Base-by-base conservation (phyloP, 2,888 invertebrate genomes). In the Fissipunctia ypsillon region DNA sequence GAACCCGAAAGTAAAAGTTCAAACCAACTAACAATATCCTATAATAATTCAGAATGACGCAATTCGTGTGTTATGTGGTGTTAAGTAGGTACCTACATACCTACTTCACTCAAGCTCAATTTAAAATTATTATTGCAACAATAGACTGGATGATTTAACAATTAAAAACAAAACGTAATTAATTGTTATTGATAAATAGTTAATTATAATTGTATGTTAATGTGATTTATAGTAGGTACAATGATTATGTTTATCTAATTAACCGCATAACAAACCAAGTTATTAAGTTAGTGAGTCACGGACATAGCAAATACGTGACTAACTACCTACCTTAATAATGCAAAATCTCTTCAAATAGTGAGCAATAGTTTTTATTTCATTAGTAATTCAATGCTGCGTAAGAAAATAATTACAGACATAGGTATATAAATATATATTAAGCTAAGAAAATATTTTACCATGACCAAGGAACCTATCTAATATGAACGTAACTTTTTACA, bases 161-260 rank as follows among this genome's bases (percentile, higher is more conserved):
- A 56, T 65, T 57, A 43, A 52, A 65, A 78, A 70, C 57, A 69
- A n/a, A 68, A 52, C 35, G 43, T 66, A 80, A 69, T 73, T 78
- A 78, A 79, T 79, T 73, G 60, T 61, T 56, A 41, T 50, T 71
- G 70, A 83, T 80, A 63, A 83, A 68, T 35, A 48, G 25, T 61
- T 78, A 48, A 45, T 67, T 74, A 41, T 48, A 59, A 57, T 59
- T 60, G 64, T 38, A 35, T 54, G 12, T 66, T n/a, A 31, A 70
- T 73, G 9, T 68, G 67, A 70, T 78, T 69, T 68, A 61, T 60
- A 28, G 10, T 43, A 43, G 4, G 52, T 71, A 48, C 57, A 48
- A n/a, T 64, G 41, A 81, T 68, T 50, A 54, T 60, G 6, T 68
- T 78, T 79, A 79, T 81, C 80, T 79, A 79, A 81, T 73, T 81